These are phyloP conservation scores for Nyctereutes procyonoides DNA, from an alignment of 2,113 vertebrate species.

Conservation along the genomic window DNA sequence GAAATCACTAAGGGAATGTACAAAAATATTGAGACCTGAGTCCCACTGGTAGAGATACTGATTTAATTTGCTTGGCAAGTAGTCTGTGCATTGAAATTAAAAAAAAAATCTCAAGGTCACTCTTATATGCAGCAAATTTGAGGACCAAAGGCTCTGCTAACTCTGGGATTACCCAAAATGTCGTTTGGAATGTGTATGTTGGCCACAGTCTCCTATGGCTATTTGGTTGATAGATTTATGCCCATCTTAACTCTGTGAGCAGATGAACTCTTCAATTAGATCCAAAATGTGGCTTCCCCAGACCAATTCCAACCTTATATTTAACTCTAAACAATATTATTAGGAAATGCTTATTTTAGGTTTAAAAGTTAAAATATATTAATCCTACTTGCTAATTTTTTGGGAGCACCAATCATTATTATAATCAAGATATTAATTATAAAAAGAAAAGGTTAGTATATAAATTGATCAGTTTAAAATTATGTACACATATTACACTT, in stretches of 20 bases:
- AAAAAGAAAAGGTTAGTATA: background rate
- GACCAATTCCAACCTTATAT: background rate
- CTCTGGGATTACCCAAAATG: background rate
- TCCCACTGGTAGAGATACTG: background rate
- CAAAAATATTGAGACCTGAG: background rate
- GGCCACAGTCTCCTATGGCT: background rate
- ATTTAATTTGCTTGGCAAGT: background rate
- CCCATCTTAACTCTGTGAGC: background rate
- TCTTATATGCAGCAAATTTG: background rate
- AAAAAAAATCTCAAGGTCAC: background rate
- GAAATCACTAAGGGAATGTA: background rate
- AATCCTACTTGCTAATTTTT: background rate
- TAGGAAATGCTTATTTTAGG: background rate
- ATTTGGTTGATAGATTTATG: background rate
- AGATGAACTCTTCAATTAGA: background rate
- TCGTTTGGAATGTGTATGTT: background rate
- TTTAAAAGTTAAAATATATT: background rate
- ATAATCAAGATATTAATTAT: background rate
- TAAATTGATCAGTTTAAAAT: conserved; percentile 4
- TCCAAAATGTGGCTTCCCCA: background rate
- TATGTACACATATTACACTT: background rate
- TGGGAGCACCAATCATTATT: background rate
- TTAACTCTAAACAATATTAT: background rate
- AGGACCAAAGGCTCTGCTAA: background rate
- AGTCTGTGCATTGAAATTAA: background rate